A percentile compares a stretch with the other conserved stretches of the same genome.
These are phyloP conservation scores for Galeopterus variegatus DNA, from an alignment of 2,113 vertebrate species.

Conservation along the genomic window DNA sequence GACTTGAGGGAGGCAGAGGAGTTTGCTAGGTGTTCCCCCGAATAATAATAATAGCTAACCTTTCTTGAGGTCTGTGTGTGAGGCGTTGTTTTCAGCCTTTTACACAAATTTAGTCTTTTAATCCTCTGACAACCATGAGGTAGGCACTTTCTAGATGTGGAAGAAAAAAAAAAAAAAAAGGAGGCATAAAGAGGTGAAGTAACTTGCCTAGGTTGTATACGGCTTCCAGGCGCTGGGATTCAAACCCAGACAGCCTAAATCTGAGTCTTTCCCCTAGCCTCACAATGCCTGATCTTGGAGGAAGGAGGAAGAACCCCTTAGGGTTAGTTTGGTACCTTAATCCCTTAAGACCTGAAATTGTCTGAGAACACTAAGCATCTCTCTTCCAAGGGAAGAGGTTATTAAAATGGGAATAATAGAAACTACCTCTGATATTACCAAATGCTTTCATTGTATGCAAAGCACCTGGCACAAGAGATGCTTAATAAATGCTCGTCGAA, in stretches of 20 bases:
- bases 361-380: not conserved
- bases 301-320: not conserved
- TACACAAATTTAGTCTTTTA: not conserved
- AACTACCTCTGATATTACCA: not conserved
- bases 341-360: not conserved
- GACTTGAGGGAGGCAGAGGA: not conserved
- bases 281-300: not conserved
- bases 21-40: not conserved
- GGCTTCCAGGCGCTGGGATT: not conserved
- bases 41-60: not conserved
- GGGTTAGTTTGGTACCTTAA: not conserved
- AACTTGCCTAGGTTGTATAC: not conserved
- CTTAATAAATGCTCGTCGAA: not conserved
- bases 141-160: not conserved
- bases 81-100: not conserved
- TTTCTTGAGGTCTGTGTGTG: not conserved
- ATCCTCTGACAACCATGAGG: not conserved
- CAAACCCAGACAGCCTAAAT: not conserved
- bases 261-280: not conserved
- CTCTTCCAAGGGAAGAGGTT: not conserved
- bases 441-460: not conserved
- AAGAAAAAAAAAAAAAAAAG: not conserved
- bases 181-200: not conserved
- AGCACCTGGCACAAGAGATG: not conserved
- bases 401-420: not conserved